These are phyloP conservation scores for Monomorium pharaonis DNA, from an alignment of 1,140 invertebrate species.

Conservation along the genomic window DNA sequence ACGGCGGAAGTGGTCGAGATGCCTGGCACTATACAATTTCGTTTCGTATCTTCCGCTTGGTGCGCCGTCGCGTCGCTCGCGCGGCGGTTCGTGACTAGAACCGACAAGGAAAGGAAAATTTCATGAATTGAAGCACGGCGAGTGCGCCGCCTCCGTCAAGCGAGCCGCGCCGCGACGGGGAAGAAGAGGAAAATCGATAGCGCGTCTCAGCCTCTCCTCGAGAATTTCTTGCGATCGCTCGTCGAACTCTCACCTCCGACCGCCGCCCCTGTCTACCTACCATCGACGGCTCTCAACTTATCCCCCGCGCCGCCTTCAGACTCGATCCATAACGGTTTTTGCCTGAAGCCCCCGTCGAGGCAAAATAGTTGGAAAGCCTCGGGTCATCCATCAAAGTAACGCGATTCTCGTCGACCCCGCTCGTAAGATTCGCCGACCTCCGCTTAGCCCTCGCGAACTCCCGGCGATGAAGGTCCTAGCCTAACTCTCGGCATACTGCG, in stretches of 20 bases:
- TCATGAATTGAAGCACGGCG: slow-evolving; percentile 69
- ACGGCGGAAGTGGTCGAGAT: slow-evolving; percentile 46
- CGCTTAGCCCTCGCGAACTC: slow-evolving; percentile 57
- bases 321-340: slow-evolving; percentile 73
- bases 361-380: slow-evolving; percentile 71
- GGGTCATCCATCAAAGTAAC: slow-evolving; percentile 73
- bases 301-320: slow-evolving; percentile 54
- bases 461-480: not conserved
- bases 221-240: slow-evolving; percentile 73
- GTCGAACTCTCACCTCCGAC: slow-evolving; percentile 72
- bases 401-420: slow-evolving; percentile 62
- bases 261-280: slow-evolving; percentile 16
- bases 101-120: slow-evolving; percentile 69
- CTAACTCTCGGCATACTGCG: slow-evolving; percentile 5
- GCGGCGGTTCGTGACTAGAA: slow-evolving; percentile 47
- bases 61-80: slow-evolving; percentile 27
- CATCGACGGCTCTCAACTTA: slow-evolving; percentile 67
- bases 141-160: slow-evolving; percentile 56
- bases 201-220: slow-evolving; percentile 64
- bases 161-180: slow-evolving; percentile 58
- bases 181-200: slow-evolving; percentile 72
- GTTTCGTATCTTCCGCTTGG: slow-evolving; percentile 60
- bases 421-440: slow-evolving; percentile 63
- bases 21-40: slow-evolving; percentile 65
- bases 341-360: slow-evolving; percentile 61